phyloP scores from a whole-genome alignment of 2,888 invertebrate species.

The Eledona agricola region DNA sequence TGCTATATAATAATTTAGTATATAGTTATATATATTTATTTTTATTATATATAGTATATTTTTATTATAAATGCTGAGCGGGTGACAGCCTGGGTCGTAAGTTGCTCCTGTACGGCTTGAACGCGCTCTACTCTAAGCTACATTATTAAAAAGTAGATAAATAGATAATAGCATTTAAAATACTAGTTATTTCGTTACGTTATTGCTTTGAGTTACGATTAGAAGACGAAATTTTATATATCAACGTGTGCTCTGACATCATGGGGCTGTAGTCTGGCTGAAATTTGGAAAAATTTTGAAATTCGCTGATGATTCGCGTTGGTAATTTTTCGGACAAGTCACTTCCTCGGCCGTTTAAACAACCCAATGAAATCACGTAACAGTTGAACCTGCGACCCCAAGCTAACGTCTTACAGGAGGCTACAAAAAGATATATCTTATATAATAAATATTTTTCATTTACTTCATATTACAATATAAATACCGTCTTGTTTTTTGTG shows the following conservation, averaged over 20 bases:
- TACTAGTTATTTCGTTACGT: conserved; percentile 61
- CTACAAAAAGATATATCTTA: conserved; percentile 63
- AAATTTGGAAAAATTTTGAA: conserved; percentile 2
- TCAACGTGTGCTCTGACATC: conserved; percentile 44
- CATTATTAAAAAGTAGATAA: conserved; percentile 57
- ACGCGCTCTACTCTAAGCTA: conserved; percentile 51
- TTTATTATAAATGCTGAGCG: conserved; percentile 62
- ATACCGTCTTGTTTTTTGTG: conserved; percentile 56
- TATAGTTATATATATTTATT: no score
- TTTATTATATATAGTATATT: no score
- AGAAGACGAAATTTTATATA: conserved; percentile 62
- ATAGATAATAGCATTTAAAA: conserved; percentile 55
- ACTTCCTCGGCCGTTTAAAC: conserved; percentile 10
- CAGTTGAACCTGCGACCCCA: conserved; percentile 62
- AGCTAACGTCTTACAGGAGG: conserved; percentile 62
- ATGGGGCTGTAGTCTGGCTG: conserved; percentile 42
- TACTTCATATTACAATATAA: conserved; percentile 59
- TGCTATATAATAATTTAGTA: conserved; percentile 56
- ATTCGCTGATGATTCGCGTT: no score
- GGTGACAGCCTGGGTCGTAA: conserved; percentile 62
- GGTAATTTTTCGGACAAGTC: conserved; percentile 5
- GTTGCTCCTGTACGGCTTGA: conserved; percentile 56
- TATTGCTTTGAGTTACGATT: conserved; percentile 64
- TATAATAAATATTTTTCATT: conserved; percentile 60
- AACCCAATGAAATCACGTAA: conserved; percentile 54